Evolutionary conservation across 2,888 invertebrate genomes (phyloP).

Genomic region (Apoda limacodes): DNA sequence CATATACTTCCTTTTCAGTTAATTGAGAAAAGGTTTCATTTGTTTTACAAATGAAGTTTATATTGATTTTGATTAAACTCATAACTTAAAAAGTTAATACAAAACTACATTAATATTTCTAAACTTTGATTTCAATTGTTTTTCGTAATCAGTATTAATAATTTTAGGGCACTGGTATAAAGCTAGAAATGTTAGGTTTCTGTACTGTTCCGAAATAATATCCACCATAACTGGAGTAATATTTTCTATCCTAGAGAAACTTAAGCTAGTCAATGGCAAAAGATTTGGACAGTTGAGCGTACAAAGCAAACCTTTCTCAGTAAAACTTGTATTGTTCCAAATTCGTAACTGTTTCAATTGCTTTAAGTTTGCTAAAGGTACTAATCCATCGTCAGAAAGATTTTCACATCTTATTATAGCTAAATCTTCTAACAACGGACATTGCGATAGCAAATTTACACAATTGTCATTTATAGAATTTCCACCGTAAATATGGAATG

Average conservation of each 20-base stretch:
- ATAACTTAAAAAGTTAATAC: too few species aligned
- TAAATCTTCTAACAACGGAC: conserved; percentile 41
- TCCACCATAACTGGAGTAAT: conserved; percentile 48
- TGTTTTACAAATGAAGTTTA: too few species aligned
- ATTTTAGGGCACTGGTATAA: conserved; percentile 56
- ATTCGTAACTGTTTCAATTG: conserved; percentile 43
- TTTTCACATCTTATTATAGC: conserved; percentile 52
- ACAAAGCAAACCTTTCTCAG: conserved; percentile 36
- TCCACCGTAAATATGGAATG: conserved; percentile 52
- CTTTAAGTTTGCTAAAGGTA: conserved; percentile 33
- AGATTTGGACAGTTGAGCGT: conserved; percentile 39
- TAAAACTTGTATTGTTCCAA: conserved; percentile 55
- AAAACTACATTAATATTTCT: conserved; percentile 54
- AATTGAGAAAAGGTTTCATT: too few species aligned
- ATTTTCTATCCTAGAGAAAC: conserved; percentile 50
- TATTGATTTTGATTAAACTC: too few species aligned
- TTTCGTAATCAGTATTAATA: conserved; percentile 48
- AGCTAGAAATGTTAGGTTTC: conserved; percentile 48
- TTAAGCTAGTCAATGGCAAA: conserved; percentile 41
- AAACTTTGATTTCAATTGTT: conserved; percentile 52
- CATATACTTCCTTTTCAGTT: too few species aligned
- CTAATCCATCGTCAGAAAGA: conserved; percentile 46
- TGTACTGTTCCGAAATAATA: conserved; percentile 52
- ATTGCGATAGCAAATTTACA: conserved; percentile 39
- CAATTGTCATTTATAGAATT: conserved; percentile 44